Base-by-base conservation (phyloP, 2,113 vertebrate species). In the Callaeas wilsoni region DNA sequence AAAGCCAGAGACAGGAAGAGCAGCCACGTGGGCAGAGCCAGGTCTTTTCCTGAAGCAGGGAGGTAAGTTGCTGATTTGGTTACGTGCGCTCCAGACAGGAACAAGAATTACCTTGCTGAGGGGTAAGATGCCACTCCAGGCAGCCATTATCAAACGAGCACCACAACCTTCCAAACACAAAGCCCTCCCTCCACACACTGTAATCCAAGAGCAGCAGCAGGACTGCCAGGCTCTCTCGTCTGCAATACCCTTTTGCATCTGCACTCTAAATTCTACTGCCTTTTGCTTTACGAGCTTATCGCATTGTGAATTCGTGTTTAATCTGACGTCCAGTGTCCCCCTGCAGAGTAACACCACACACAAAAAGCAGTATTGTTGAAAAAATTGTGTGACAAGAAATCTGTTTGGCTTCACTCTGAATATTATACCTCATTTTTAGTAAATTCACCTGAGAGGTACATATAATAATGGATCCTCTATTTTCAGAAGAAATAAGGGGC, bases 261-360 rank as follows among this genome's bases (percentile, higher is more conserved):
- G 7, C 65, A 85, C 69, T 18, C 62, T 78, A 64, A 95, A 86
- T 83, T 88, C 84, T 16, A n/a, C 17, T 56, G 50, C 50, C 37
- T 96, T 79, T 79, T 82, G 75, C 78, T 96, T 94, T 85, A 76
- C 5, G 50, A 87, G 84, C 53, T 87, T 79, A 91, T 68, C 62
- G 76, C 25, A 63, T 33, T 78, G 37, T 52, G 59, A 90, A 84
- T 91, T 86, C 63, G 55, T 29, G 39, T 80, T 82, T 88, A 88
- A 92, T 93, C 56, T 90, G 33, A 75, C 52, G 87, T 59, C 70
- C 81, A n/a, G 62, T 21, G 55, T 77, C 33, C 33, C 56, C 39
- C 29, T 59, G 75, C 85, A 90, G 64, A 93, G 79, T 15, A 91
- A 74, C 39, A 75, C 59, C 6, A 1, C 35, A 60, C 67, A 84